Base-by-base conservation (phyloP, 2,797 vertebrate species). In the Melanotaenia maccullochi region DNA sequence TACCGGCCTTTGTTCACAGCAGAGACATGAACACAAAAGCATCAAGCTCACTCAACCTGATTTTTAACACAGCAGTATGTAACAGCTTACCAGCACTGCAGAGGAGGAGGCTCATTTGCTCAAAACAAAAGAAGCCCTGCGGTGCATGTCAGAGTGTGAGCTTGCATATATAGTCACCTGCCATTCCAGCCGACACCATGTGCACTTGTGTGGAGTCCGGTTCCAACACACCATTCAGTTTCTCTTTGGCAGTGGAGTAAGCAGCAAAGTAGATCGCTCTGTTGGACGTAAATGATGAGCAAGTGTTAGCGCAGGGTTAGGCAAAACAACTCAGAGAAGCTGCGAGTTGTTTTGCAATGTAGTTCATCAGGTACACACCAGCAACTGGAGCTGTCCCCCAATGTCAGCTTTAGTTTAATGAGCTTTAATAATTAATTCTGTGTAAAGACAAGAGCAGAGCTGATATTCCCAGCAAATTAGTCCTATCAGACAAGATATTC, bases 221-320 rank as follows among this genome's bases (percentile, higher is more conserved):
- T 86, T 95, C 95, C 83, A 98, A 93, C 78, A 99, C 83, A 72
- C 60, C 92, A 81, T 97, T 99, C 89, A 99, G 83, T 79, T 93
- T 96, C 92, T 99, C 98, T 93, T 99, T 99, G 90, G 96, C 95
- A 79, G 95, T 96, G 72, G 98, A 99, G 88, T 99, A 99, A 83
- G 97, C 97, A 91, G 96, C 98, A 93, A 99, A 99, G 90, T 99
- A 99, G 92, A 99, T 98, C 0, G 98, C 98, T 94, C 97, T 99
- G 93, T 88, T 90, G 89, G 55, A 73, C 81, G 83, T 60, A 24
- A 78, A 85, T 63, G 67, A n/a, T 68, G 24, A 65, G 33, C 1
- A 1, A 5, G 16, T 49, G 42, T 44, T 12, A 22, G 20, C 36
- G 9, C 9, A 9, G 20, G 2, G 20, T 20, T 16, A 44, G 42